Evolutionary conservation across 1,140 invertebrate species (phyloP), one percentile per base, ranked within the genome.

Genomic region (Drosophila orena): DNA sequence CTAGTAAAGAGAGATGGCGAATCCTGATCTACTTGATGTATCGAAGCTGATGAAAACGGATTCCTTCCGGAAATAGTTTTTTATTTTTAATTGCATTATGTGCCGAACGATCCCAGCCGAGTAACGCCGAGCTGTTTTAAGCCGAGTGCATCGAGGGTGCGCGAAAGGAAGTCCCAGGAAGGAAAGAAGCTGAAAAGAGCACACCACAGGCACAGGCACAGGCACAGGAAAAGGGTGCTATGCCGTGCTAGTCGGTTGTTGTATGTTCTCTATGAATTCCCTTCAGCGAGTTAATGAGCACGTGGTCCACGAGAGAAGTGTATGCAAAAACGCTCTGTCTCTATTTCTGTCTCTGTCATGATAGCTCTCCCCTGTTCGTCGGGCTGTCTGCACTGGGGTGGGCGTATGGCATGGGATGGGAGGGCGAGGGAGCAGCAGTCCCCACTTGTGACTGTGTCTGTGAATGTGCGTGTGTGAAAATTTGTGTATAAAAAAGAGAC

Each of bases 401-500:
- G 14, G 30, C 12, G 44, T 14, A 37, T 22, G 56, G 34, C 42
- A 7, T 52, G 59, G 35, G 14, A 66, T 75, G 15, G 53, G 44
- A 40, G 27, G 35, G 42, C 30, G 15, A 11, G 17, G 38, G 24
- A 53, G 12, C 22, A 52, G 49, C 12, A 46, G 30, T 52, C 52
- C 27, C 34, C 40, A 27, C 57, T 27, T 44, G 53, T 49, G 22
- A 66, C 34, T 54, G 35, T 49, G 22, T 62, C 15, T 46, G 40
- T 54, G 22, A 17, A 35, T 62, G 40, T 55, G 40, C 54, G 20
- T 70, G 44, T 56, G 27, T 27, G 24, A 12, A 46, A 46, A 49
- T 43, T 27, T 57, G 56, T 69, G 54, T 47, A 81, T 68, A 47
- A 70, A 83, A 89, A 88, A 89, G 84, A 84, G 84, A 88, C 84